These are phyloP conservation scores for Onthophagus sagittarius DNA, from an alignment of 2,888 invertebrate genomes.

Conservation along the genomic window DNA sequence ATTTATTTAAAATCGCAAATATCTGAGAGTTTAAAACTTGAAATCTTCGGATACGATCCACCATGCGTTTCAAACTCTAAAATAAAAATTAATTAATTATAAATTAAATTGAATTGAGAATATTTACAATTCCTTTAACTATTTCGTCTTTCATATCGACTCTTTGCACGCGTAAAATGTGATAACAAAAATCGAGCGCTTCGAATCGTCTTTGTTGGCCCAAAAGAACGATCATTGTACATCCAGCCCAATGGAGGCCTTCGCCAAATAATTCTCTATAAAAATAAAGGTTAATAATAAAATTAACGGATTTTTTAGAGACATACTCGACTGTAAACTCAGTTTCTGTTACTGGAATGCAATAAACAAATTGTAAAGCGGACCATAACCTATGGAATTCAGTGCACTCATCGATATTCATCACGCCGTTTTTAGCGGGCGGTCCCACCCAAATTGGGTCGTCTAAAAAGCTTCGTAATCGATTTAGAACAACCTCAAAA, in stretches of 20 bases:
- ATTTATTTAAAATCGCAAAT: conserved; percentile 92
- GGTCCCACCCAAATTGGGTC: conserved; percentile 91
- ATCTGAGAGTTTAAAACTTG: conserved; percentile 98
- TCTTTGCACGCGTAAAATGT: conserved; percentile 90
- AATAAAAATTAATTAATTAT: conserved; percentile 33
- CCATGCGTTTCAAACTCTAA: conserved; percentile 92
- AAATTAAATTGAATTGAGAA: background rate
- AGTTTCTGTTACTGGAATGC: conserved; percentile 92
- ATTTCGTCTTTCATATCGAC: conserved; percentile 95
- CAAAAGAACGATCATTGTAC: conserved; percentile 90
- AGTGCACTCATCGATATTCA: conserved; percentile 93
- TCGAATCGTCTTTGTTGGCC: conserved; percentile 96
- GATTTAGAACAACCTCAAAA: conserved; percentile 89
- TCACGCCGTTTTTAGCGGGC: conserved; percentile 87
- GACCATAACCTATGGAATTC: conserved; percentile 98
- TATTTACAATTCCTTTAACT: conserved; percentile 88
- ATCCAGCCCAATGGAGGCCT: conserved; percentile 98
- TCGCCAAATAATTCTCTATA: conserved; percentile 93
- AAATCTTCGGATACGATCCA: conserved; percentile 94
- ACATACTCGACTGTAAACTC: conserved; percentile 95
- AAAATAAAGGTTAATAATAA: conserved; percentile 15
- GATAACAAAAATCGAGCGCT: conserved; percentile 97
- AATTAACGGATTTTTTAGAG: background rate
- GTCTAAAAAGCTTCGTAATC: conserved; percentile 79
- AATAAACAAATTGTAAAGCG: conserved; percentile 96